phyloP scores from a whole-genome alignment of 2,113 vertebrate species.

The Rattus rattus region DNA sequence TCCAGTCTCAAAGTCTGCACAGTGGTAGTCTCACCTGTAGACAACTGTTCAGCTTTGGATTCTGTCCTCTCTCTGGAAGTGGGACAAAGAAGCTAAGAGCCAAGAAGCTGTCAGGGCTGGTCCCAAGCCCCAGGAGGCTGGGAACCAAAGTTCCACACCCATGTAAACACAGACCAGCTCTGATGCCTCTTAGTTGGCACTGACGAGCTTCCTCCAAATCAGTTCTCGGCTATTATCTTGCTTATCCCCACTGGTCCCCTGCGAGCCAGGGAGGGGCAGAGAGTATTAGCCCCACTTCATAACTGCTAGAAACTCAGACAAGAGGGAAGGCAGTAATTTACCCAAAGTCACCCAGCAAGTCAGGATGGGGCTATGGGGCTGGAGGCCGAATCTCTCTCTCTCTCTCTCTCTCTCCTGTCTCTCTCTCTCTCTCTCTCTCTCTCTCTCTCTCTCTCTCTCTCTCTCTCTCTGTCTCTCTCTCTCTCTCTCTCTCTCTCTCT shows the following conservation, averaged over 20 bases:
- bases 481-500: no score
- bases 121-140: constrained; percentile 68
- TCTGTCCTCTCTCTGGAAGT: constrained; percentile 63
- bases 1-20: not conserved
- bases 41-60: not conserved
- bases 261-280: constrained; percentile 75
- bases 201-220: constrained; percentile 64
- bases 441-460: no score
- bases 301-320: constrained; percentile 62
- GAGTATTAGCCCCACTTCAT: constrained; percentile 54
- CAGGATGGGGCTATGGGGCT: not conserved
- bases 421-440: no score
- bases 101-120: constrained; percentile 76
- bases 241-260: constrained; percentile 60
- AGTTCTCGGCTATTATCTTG: constrained; percentile 65
- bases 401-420: no score
- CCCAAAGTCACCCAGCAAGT: constrained; percentile 23
- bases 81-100: constrained; percentile 57
- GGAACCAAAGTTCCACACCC: constrained; percentile 73
- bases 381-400: accelerated
- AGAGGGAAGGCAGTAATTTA: constrained; percentile 55
- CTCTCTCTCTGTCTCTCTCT: no score
- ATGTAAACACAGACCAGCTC: constrained; percentile 58
- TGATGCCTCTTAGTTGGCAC: constrained; percentile 68
- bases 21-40: not conserved